Conservation (phyloP, 2,888 invertebrate species). For the Limenitis camilla region DNA sequence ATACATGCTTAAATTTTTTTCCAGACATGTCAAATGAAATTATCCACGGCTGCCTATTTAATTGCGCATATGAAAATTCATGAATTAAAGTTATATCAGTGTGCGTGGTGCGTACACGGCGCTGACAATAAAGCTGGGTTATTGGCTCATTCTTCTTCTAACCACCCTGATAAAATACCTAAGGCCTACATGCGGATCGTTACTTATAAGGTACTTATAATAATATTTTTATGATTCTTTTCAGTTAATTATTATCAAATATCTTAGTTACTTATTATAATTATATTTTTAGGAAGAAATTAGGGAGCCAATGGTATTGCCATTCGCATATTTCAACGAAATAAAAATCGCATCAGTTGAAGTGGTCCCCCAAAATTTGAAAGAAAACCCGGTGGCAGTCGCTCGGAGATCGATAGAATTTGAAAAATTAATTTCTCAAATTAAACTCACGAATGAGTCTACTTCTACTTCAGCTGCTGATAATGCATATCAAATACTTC, state of each 20-base stretch:
- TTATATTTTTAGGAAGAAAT: constrained; percentile 48
- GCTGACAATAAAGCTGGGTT: constrained; percentile 50
- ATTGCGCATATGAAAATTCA: constrained; percentile 52
- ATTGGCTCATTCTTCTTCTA: constrained; percentile 46
- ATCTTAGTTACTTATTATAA: not conserved
- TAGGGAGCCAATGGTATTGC: constrained; percentile 45
- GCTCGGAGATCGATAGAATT: constrained; percentile 59
- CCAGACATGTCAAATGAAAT: constrained; percentile 40
- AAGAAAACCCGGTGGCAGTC: constrained; percentile 51
- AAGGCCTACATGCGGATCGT: constrained; percentile 57
- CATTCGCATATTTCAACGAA: constrained; percentile 52
- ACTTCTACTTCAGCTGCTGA: not conserved
- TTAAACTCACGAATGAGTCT: constrained; percentile 34
- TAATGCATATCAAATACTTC: not conserved
- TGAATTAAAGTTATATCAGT: constrained; percentile 57
- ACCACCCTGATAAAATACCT: constrained; percentile 60
- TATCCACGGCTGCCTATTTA: constrained; percentile 39
- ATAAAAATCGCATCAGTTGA: constrained; percentile 34
- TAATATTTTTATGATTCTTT: not conserved
- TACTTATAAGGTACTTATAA: constrained; percentile 41
- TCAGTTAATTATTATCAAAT: not conserved
- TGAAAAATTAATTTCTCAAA: constrained; percentile 53
- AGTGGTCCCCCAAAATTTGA: constrained; percentile 28
- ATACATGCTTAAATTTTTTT: too few relatives aligned
- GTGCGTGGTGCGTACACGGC: constrained; percentile 59